These are phyloP conservation scores for Heliconius cydno DNA, from an alignment of 2,888 invertebrate genomes.

Conservation along the genomic window DNA sequence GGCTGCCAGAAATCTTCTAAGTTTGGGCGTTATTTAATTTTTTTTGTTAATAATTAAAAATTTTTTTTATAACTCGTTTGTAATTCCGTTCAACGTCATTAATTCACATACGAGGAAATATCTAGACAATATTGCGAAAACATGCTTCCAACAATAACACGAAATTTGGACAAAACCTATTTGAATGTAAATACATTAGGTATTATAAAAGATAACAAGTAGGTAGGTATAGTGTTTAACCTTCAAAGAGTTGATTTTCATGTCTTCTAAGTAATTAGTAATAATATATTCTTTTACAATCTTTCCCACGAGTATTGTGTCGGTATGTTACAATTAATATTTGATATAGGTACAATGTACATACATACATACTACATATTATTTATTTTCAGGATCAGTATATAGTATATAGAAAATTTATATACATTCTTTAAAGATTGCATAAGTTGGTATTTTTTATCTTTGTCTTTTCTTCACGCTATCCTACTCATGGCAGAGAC, in stretches of 20 bases:
- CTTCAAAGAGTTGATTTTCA: neutral
- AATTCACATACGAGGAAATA: neutral
- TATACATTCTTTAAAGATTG: too few relatives aligned
- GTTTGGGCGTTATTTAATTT: neutral
- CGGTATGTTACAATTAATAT: neutral
- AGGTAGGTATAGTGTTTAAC: neutral
- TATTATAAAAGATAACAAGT: neutral
- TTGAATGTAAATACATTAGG: neutral
- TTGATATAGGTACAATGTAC: neutral
- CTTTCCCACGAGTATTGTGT: too few relatives aligned
- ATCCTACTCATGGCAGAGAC: too few relatives aligned
- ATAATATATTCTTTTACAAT: neutral
- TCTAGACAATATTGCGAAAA: neutral
- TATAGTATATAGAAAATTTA: too few relatives aligned
- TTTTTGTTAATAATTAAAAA: neutral
- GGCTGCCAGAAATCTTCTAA: neutral
- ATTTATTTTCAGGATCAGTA: too few relatives aligned
- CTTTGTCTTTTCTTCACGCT: too few relatives aligned
- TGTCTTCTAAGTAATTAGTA: neutral
- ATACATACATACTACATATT: neutral
- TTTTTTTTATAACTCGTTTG: neutral
- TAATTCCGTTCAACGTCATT: neutral
- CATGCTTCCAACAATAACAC: neutral
- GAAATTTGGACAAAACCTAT: neutral
- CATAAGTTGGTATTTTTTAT: too few relatives aligned